phyloP scores from a whole-genome alignment of 2,797 vertebrate species.

The Brotula barbata region DNA sequence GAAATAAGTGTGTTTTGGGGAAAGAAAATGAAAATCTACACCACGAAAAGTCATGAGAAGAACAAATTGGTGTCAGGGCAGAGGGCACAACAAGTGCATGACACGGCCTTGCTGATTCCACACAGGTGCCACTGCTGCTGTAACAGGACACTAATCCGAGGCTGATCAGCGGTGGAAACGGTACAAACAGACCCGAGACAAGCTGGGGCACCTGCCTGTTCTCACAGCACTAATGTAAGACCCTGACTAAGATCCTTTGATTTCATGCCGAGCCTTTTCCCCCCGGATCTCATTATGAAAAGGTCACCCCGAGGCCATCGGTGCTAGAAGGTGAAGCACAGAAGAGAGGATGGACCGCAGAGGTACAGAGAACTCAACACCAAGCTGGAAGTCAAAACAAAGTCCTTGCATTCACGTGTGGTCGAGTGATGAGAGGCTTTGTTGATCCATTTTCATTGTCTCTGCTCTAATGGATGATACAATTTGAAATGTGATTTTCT shows the following conservation, averaged over 20 bases:
- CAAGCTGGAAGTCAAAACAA: conserved; percentile 41
- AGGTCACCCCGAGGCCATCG: conserved; percentile 61
- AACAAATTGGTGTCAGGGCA: conserved; percentile 29
- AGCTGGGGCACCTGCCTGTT: conserved; percentile 55
- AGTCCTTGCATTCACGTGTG: no score
- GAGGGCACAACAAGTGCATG: conserved; percentile 44
- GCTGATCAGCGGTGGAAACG: conserved; percentile 67
- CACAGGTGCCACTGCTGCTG: conserved; percentile 58
- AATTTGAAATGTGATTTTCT: no score
- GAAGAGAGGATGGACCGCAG: conserved; percentile 22
- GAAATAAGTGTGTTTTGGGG: background rate
- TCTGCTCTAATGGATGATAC: no score
- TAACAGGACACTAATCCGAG: conserved; percentile 69
- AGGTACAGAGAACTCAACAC: conserved; percentile 42
- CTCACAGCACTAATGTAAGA: conserved; percentile 51
- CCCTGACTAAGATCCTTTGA: conserved; percentile 62
- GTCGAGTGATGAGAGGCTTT: no score
- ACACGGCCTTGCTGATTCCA: conserved; percentile 44
- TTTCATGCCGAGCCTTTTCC: conserved; percentile 55
- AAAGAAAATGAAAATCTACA: background rate
- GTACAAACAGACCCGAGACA: conserved; percentile 62
- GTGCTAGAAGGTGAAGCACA: conserved; percentile 24
- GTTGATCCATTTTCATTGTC: no score
- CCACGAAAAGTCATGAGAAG: background rate
- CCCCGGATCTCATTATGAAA: conserved; percentile 68